Evolutionary conservation across 2,797 vertebrate genomes (phyloP), one percentile per base, ranked within the genome.

Genomic region (Fundulus diaphanus): DNA sequence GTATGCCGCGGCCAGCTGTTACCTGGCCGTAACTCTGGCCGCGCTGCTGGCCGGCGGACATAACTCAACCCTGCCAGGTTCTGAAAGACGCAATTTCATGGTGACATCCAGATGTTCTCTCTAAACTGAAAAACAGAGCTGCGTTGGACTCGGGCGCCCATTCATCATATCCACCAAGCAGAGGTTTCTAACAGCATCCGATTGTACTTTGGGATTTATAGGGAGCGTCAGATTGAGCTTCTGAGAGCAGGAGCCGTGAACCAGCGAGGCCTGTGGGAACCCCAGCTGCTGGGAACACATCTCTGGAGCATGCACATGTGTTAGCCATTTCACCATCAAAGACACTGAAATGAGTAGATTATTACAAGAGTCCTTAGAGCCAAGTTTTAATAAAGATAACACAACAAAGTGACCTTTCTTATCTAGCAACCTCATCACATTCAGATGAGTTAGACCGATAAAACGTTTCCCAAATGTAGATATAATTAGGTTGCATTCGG

Each of bases 21-120:
- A 57, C 72, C 79, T 61, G 73, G 71, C 70, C 77, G 73, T 44
- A 68, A 61, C 84, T 73, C 72, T 74, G 85, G 83, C 89, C 90
- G 76, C 11, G 71, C 76, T 77, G 59, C 82, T 78, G 66, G 73
- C 86, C 73, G 82, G 72, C 72, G 46, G 54, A 84, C 80, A 89
- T 87, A 85, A 89, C 84, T 90, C 90, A 84, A 24, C 73, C 63
- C 69, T 1, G 42, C 77, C 7, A 74, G 82, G 74, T 77, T 72
- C 79, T 88, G 85, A 87, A 87, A 89, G 83, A 76, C 83, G 82
- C 78, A 27, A 82, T 83, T 85, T 89, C 79, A 90, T 8, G 80
- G 86, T 76, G 86, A 86, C 87, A 65, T 65, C 90, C 92, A 92
- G 90, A 92, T 92, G 90, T 91, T 87, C 83, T 49, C 83, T 73